Evolutionary conservation across 2,113 vertebrate species (phyloP).

Genomic region (Dicrurus megarhynchus): DNA sequence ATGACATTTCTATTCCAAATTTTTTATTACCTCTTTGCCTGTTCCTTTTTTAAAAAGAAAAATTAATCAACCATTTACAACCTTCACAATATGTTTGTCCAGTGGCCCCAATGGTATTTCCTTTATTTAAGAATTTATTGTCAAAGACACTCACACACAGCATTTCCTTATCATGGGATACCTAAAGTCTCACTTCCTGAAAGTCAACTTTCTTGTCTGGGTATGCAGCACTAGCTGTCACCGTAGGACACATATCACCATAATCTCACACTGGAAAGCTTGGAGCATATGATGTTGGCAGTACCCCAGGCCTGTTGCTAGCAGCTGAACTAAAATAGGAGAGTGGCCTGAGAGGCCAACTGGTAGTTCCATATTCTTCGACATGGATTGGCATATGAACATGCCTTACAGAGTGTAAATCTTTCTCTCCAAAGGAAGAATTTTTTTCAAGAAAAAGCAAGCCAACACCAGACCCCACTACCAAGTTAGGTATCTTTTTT

Average conservation of each 20-base stretch:
- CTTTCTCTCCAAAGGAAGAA: not conserved
- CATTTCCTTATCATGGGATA: not conserved
- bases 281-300: not conserved
- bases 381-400: not conserved
- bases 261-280: not conserved
- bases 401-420: not conserved
- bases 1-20: not conserved
- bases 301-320: not conserved
- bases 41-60: not conserved
- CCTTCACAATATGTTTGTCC: not conserved
- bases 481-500: not conserved
- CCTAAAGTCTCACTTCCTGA: not conserved
- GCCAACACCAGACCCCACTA: not conserved
- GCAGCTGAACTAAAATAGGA: not conserved
- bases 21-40: not conserved
- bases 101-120: not conserved
- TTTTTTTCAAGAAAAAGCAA: not conserved
- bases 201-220: not conserved
- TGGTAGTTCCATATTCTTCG: not conserved
- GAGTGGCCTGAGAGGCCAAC: not conserved
- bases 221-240: not conserved
- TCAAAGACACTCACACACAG: not conserved
- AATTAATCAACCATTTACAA: not conserved
- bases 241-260: not conserved
- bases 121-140: slow-evolving; percentile 16